These are phyloP conservation scores for Bimastos eiseni DNA, from an alignment of 2,888 invertebrate genomes.

Conservation along the genomic window DNA sequence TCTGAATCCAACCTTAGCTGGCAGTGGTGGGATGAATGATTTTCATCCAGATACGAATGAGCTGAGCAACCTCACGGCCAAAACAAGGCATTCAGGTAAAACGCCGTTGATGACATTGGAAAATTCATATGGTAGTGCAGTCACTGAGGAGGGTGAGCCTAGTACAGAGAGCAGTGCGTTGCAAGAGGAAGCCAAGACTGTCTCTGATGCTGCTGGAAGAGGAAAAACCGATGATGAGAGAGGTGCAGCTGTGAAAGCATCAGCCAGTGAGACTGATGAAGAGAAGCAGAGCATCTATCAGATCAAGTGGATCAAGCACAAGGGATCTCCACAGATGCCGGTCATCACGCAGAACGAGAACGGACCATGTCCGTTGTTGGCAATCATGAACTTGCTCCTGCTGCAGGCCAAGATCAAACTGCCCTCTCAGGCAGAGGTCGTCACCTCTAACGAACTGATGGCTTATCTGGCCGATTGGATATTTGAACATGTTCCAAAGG, in stretches of 20 bases:
- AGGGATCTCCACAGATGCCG: conserved; percentile 57
- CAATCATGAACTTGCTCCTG: conserved; percentile 66
- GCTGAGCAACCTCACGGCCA: not conserved
- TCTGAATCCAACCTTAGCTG: not conserved
- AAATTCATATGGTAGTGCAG: too few species aligned
- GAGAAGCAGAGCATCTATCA: conserved; percentile 57
- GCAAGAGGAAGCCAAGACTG: not conserved
- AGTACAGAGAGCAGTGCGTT: not conserved
- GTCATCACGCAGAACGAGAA: conserved; percentile 68
- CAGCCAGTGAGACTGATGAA: conserved; percentile 21
- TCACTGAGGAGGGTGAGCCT: not conserved
- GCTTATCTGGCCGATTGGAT: conserved; percentile 65
- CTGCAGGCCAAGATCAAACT: conserved; percentile 63
- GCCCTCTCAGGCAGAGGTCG: conserved; percentile 60
- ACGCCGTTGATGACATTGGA: not conserved
- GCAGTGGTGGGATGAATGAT: not conserved
- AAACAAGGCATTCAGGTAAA: not conserved
- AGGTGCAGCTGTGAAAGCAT: not conserved
- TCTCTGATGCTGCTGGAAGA: not conserved
- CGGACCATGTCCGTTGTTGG: conserved; percentile 69
- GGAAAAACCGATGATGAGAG: not conserved
- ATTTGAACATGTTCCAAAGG: conserved; percentile 63
- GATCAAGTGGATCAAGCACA: conserved; percentile 65
- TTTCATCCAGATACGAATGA: not conserved
- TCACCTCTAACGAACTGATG: conserved; percentile 65